Percentiles rank a stretch among this genome's conserved stretches.
Evolutionary conservation across 2,113 vertebrate genomes (phyloP).

Genomic region (Mesembrinibis cayennensis): DNA sequence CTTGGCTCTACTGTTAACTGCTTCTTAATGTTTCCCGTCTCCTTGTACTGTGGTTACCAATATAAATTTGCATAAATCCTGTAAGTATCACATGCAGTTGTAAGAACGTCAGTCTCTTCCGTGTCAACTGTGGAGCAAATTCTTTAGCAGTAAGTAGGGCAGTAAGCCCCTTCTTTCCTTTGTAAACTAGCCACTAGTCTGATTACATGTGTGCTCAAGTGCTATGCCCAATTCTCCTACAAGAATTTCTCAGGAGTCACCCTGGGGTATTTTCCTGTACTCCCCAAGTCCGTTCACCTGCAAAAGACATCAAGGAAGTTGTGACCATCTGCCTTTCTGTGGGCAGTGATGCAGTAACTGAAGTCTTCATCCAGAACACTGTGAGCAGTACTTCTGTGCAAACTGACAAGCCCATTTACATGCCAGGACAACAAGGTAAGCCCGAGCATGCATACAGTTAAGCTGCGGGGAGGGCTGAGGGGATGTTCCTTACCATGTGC

Average conservation of each 20-base stretch:
- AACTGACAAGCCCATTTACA: constrained; percentile 23
- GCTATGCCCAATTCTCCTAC: neutral
- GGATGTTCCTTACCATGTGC: neutral
- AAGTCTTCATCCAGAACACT: constrained; percentile 26
- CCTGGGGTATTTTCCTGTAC: neutral
- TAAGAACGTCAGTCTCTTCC: neutral
- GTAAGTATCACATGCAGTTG: neutral
- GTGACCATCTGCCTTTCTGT: neutral
- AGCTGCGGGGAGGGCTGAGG: neutral
- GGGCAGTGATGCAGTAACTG: neutral
- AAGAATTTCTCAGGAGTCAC: neutral
- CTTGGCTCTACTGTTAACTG: neutral
- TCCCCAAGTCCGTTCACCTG: neutral
- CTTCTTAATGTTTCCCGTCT: neutral
- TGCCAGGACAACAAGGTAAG: neutral
- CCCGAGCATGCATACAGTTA: neutral
- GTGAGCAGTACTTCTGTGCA: constrained; percentile 4
- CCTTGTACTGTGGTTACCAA: neutral
- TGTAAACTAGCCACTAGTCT: neutral
- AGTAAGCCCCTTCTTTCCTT: neutral
- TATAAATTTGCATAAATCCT: neutral
- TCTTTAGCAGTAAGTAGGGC: neutral
- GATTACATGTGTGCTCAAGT: neutral
- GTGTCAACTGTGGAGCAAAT: neutral
- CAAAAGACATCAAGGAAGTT: neutral